Evolutionary conservation across 92 coral and sea anemone genomes (phyloP).

Genomic region (Bergia sp.): DNA sequence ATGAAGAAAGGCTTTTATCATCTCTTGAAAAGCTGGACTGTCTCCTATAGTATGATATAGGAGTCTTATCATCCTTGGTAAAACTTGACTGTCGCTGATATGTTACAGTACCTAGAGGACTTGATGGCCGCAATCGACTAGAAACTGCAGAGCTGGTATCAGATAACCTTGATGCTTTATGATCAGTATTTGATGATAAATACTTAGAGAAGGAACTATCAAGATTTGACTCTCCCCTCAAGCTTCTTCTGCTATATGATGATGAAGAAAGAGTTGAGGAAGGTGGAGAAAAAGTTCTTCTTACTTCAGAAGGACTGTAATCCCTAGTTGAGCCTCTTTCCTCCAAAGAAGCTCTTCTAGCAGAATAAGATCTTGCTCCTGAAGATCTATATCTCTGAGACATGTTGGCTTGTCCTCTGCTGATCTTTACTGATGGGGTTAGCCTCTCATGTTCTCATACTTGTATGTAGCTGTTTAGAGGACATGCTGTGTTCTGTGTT

Average conservation of each 20-base stretch:
- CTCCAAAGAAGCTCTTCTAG: constrained; percentile 13
- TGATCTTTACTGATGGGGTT: not conserved
- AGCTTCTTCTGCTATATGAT: constrained; percentile 29
- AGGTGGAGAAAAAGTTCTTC: constrained; percentile 17
- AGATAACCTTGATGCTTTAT: not conserved
- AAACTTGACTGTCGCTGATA: constrained; percentile 40
- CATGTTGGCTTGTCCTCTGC: constrained; percentile 7
- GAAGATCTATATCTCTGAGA: constrained; percentile 41
- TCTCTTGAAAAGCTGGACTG: constrained; percentile 41
- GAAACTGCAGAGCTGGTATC: constrained; percentile 14
- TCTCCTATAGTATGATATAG: constrained; percentile 18
- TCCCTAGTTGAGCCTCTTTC: constrained; percentile 25
- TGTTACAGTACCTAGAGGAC: constrained; percentile 16
- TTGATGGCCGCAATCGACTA: constrained; percentile 20
- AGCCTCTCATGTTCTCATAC: not conserved
- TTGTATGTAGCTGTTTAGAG: not conserved
- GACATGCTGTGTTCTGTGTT: constrained; percentile 12
- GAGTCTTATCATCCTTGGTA: constrained; percentile 27
- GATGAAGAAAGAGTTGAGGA: not conserved
- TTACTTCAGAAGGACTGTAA: constrained; percentile 17
- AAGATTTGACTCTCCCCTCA: constrained; percentile 19
- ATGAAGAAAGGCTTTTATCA: constrained; percentile 3
- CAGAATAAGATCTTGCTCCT: constrained; percentile 11
- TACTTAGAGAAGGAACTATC: constrained; percentile 22
- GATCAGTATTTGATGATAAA: not conserved